These are phyloP conservation scores for Folsomia candida DNA, from an alignment of 2,888 invertebrate species.

Conservation along the genomic window DNA sequence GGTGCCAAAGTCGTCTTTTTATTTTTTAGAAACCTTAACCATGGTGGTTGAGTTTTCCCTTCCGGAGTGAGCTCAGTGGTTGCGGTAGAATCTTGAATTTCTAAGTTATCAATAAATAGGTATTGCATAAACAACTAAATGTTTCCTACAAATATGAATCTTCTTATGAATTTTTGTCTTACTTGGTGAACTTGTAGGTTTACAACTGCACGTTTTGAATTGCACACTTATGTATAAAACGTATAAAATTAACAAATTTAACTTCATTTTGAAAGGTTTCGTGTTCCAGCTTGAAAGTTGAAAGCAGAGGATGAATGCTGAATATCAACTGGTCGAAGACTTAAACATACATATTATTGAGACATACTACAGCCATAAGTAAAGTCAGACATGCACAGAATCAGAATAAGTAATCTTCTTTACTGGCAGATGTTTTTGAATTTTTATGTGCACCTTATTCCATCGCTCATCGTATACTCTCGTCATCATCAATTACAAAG, in stretches of 20 bases:
- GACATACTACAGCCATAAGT: no score
- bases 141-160: no score
- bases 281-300: no score
- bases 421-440: background rate
- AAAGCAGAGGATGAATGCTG: no score
- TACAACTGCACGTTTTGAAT: background rate
- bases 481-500: background rate
- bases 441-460: background rate
- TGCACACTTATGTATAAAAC: background rate
- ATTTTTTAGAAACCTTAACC: constrained; percentile 10
- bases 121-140: no score
- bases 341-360: no score
- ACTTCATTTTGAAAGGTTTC: background rate
- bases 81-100: no score
- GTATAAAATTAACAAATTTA: background rate
- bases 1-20: background rate
- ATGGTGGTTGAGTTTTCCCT: constrained; percentile 17
- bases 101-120: no score
- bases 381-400: no score
- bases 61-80: background rate
- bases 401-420: background rate
- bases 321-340: no score
- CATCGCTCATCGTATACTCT: background rate
- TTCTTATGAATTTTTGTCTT: background rate
- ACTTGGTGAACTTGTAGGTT: background rate